Evolutionary conservation across 2,888 invertebrate genomes (phyloP), one percentile per base, ranked within the genome.

Genomic region (Acleris laterana): DNA sequence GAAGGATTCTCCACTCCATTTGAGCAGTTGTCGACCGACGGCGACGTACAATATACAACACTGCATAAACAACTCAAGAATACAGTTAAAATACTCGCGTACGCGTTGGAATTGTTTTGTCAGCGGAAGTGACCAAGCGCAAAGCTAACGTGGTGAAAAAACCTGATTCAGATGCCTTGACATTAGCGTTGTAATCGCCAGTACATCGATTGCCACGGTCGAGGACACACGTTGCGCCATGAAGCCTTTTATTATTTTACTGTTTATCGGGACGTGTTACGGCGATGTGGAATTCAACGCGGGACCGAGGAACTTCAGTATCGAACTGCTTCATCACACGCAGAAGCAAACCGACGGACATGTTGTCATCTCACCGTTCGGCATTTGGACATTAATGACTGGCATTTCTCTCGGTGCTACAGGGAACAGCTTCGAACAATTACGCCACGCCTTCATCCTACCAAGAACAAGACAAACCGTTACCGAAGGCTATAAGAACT

Each of bases 311-410:
- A 92, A 91, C 68, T 92, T 92, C 68, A 92, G 92, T 68, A 81
- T 92, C 11, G 91, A 90, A 71, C 69, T 93, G 1, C 70, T 93
- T n/a, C 83, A 92, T 69, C 79, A 84, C 49, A 90, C 92, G 3
- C 89, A 88, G 20, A 69, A 76, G 17, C 84, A 89, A 69, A 86
- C 86, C 0, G 77, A 81, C 2, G 88, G 89, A 0, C 92, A 93
- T 72, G 87, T 91, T 0, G 92, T 92, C 63, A 86, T 93, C 63
- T 91, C 93, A 1, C 93, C 93, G 0, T 90, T 91, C 62, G 93
- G 93, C 70, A 88, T 93, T 73, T 93, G 93, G 93, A 89, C 86
- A 11, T 72, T 93, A n/a, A 83, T 93, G 88, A 88, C 90, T 0
- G 91, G 90, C 5, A 80, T 93, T 5, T 84, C 92, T 0, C 70